A percentile compares a stretch with the other conserved stretches of the same genome.
phyloP scores from a whole-genome alignment of 2,888 invertebrate species.

The Cryptocheilus praepositus region DNA sequence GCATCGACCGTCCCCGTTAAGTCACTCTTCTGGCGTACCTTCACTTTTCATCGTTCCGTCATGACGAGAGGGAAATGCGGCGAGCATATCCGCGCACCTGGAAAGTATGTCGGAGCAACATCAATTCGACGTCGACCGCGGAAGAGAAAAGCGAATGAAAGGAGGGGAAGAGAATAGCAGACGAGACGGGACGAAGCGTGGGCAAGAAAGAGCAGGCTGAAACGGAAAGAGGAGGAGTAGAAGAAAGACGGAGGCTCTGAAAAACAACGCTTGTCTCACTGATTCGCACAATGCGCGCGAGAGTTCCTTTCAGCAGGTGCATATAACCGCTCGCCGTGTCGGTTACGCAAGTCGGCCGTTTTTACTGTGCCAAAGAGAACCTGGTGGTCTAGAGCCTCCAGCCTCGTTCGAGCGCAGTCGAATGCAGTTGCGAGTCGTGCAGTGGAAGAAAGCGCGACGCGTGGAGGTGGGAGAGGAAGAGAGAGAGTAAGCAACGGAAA shows the following conservation, averaged over 20 bases:
- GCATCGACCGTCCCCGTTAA: slow-evolving; percentile 5
- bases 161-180: no score
- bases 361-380: slow-evolving; percentile 35
- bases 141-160: not conserved
- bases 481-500: no score
- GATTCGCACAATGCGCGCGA: slow-evolving; percentile 3
- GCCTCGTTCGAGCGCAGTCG: slow-evolving; percentile 16
- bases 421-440: not conserved
- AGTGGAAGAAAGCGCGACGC: no score
- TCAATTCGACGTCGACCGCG: not conserved
- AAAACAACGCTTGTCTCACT: no score
- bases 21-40: not conserved
- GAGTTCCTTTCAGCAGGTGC: slow-evolving; percentile 25
- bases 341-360: slow-evolving; percentile 42
- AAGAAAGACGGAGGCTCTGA: not conserved
- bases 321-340: slow-evolving; percentile 17
- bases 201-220: not conserved
- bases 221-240: not conserved
- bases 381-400: slow-evolving; percentile 29
- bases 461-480: not conserved
- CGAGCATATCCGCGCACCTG: no score
- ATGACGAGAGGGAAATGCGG: not conserved
- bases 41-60: slow-evolving; percentile 11
- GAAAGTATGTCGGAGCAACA: no score
- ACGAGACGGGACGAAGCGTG: no score